These are phyloP conservation scores for Agraylea sexmaculata DNA, from an alignment of 1,140 invertebrate genomes.

Conservation along the genomic window DNA sequence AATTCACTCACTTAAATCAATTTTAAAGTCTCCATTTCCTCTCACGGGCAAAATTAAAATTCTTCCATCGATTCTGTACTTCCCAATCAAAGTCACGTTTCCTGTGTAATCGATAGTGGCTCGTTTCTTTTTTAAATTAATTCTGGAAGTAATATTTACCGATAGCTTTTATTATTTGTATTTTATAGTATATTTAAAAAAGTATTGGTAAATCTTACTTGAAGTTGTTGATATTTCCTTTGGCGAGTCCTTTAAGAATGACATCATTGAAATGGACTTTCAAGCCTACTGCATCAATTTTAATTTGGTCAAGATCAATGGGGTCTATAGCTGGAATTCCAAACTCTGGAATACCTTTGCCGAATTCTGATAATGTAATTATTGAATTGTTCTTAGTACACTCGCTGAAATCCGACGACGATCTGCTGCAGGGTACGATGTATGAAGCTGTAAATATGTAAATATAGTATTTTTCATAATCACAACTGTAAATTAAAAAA, in stretches of 20 bases:
- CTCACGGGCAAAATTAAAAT: constrained; percentile 46
- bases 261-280: constrained; percentile 32
- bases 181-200: neutral
- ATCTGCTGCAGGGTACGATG: constrained; percentile 38
- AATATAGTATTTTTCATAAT: neutral
- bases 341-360: constrained; percentile 39
- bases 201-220: too few species aligned
- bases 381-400: constrained; percentile 37
- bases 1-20: constrained; percentile 44
- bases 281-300: constrained; percentile 30
- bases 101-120: constrained; percentile 32
- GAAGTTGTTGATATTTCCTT: constrained; percentile 29
- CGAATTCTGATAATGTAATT: constrained; percentile 30
- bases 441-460: constrained; percentile 37
- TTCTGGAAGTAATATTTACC: constrained; percentile 23
- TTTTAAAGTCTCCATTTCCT: constrained; percentile 44
- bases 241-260: constrained; percentile 28
- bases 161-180: too few species aligned
- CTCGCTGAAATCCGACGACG: constrained; percentile 37
- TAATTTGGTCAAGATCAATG: constrained; percentile 32
- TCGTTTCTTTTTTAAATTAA: constrained; percentile 27
- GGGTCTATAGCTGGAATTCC: constrained; percentile 38
- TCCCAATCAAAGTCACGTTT: constrained; percentile 36
- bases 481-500: neutral
- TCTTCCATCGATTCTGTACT: constrained; percentile 46